Conservation (phyloP, 2,888 invertebrate genomes). For the Chalcis sispes region DNA sequence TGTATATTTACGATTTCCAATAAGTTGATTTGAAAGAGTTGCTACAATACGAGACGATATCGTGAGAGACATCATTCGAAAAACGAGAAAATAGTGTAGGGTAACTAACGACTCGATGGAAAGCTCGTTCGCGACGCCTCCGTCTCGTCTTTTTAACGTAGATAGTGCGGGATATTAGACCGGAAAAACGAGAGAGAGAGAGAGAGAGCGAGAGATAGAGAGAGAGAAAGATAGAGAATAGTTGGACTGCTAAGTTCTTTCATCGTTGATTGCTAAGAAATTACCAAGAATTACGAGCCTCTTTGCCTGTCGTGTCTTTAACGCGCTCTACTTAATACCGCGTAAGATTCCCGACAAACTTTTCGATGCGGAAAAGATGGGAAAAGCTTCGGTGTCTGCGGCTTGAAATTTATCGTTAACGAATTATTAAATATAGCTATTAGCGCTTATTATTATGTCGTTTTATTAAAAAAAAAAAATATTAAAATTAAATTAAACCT, state of each 20-base stretch:
- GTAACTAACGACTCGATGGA: slow-evolving; percentile 76
- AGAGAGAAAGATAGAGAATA: no score
- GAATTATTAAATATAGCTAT: no score
- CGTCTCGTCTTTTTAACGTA: slow-evolving; percentile 52
- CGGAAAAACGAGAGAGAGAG: no score
- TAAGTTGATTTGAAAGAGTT: slow-evolving; percentile 20
- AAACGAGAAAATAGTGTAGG: slow-evolving; percentile 45
- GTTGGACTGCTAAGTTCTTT: slow-evolving; percentile 66
- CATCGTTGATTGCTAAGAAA: slow-evolving; percentile 72
- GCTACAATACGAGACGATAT: background rate
- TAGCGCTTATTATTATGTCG: no score
- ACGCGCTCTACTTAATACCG: slow-evolving; percentile 5
- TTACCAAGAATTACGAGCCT: slow-evolving; percentile 66
- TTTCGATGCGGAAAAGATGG: slow-evolving; percentile 21
- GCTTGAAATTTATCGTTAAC: background rate
- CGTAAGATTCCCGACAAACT: background rate
- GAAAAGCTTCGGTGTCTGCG: background rate
- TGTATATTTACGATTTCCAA: no score
- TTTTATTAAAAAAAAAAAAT: no score
- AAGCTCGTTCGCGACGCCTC: slow-evolving; percentile 68
- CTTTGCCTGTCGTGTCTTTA: slow-evolving; percentile 24
- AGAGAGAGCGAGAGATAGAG: no score
- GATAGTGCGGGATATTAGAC: slow-evolving; percentile 67
- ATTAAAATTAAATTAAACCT: background rate
- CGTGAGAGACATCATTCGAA: background rate